Conservation (phyloP, 2,113 vertebrate genomes). For the Trichechus manatus region DNA sequence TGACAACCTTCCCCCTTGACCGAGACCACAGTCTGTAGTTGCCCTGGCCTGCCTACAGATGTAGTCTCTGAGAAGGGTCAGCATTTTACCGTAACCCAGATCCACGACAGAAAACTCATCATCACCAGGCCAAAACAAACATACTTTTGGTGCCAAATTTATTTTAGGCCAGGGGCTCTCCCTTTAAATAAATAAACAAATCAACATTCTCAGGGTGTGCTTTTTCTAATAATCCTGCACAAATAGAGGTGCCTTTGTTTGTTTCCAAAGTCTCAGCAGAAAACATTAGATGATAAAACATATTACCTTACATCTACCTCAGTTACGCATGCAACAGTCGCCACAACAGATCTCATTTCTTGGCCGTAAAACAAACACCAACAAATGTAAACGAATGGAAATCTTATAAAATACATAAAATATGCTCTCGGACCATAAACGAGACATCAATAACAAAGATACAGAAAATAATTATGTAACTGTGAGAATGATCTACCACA, state of each 20-base stretch:
- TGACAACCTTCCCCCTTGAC: background rate
- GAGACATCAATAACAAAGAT: background rate
- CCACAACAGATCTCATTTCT: background rate
- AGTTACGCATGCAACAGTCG: background rate
- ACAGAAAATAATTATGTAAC: background rate
- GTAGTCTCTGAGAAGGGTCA: too few relatives aligned
- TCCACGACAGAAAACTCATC: too few relatives aligned
- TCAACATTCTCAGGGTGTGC: background rate
- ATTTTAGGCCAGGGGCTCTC: background rate
- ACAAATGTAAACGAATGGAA: background rate
- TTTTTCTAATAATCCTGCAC: background rate
- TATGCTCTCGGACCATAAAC: background rate
- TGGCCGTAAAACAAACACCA: background rate
- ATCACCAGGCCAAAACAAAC: constrained; percentile 45
- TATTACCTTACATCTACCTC: background rate
- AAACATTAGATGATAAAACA: constrained; percentile 21
- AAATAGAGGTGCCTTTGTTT: constrained; percentile 28
- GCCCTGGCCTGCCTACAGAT: accelerated
- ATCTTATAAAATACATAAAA: background rate
- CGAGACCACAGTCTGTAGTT: too few relatives aligned
- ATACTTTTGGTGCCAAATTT: background rate
- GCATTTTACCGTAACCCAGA: background rate
- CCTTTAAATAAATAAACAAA: background rate
- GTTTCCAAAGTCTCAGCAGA: background rate
- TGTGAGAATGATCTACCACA: background rate